Base-by-base conservation (phyloP, 1,140 invertebrate species). In the Harlomillsia oculata region DNA sequence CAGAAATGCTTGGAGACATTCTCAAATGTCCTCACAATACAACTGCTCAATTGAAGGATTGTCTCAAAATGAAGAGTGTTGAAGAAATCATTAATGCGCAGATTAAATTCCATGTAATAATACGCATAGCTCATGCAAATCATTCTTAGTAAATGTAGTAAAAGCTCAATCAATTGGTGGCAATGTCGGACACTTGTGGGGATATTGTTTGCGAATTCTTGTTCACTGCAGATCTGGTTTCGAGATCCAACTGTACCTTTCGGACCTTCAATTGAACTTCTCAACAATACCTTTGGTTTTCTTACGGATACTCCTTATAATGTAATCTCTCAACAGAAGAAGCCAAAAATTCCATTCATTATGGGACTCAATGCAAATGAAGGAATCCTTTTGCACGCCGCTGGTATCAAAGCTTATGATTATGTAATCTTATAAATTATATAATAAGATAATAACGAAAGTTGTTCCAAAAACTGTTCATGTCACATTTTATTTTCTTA, bases 41-140 rank as follows among this genome's bases (percentile, higher is more conserved):
- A 5, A 78, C 78, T 21, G 59, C 71, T 1, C 59, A 70, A 0
- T 71, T 83, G 59, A 56, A 84, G 1, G 67, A 73, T 1, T 85
- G 83, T 69, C 66, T 87, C 0, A 73, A 77, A 1, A 71, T 69
- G 14, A 78, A 77, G 53, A 70, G 75, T 6, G 75, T 78, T 1
- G 68, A 72, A 1, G 76, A 81, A 3, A 78, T 85, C 34, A 78
- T 83, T 23, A 74, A 71, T 26, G 77, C 78, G 1, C 76, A 83
- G 64, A n/a, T n/a, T n/a, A n/a, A n/a, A n/a, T n/a, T n/a, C n/a
- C n/a, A n/a, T n/a, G n/a, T n/a, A n/a, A n/a, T n/a, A n/a, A n/a
- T n/a, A n/a, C n/a, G n/a, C n/a, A n/a, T n/a, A n/a, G n/a, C n/a
- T n/a, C n/a, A n/a, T n/a, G n/a, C n/a, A 76, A 74, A 55, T 63